These are phyloP conservation scores for Anolis apletophallus DNA, from an alignment of 2,797 vertebrate species.

Conservation along the genomic window DNA sequence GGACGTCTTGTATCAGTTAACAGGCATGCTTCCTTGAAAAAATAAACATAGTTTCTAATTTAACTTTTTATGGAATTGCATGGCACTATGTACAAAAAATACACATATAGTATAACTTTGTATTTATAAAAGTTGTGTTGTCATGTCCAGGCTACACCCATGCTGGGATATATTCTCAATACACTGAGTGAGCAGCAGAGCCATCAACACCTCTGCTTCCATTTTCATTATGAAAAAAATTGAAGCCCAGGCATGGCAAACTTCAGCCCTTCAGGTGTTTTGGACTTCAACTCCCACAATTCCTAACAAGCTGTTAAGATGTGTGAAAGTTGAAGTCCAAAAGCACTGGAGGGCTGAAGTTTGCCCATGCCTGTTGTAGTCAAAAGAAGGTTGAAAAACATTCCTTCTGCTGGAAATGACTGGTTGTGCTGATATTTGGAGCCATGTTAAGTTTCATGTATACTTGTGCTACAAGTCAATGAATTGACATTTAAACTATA, in stretches of 20 bases:
- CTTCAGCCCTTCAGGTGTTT: no score
- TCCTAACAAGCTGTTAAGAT: no score
- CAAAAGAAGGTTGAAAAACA: no score
- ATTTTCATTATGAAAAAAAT: neutral
- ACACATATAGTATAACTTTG: neutral
- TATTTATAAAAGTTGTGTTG: no score
- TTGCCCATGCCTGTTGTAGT: no score
- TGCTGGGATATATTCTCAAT: no score
- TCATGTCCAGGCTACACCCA: no score
- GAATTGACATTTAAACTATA: neutral
- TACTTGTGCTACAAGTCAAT: neutral
- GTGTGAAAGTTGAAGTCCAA: no score
- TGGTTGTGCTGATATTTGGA: neutral
- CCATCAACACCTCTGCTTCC: neutral
- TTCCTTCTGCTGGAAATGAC: neutral
- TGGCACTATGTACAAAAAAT: neutral
- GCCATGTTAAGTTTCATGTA: neutral
- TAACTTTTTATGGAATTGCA: constrained; percentile 16
- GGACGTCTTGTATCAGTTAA: constrained; percentile 50
- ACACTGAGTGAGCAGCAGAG: neutral
- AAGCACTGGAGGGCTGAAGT: no score
- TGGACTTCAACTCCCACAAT: no score
- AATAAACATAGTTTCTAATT: constrained; percentile 26
- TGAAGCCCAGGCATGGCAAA: no score
- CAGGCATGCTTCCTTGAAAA: constrained; percentile 65